Evolutionary conservation across 2,888 invertebrate species (phyloP).

Genomic region (Morinoia aosen): DNA sequence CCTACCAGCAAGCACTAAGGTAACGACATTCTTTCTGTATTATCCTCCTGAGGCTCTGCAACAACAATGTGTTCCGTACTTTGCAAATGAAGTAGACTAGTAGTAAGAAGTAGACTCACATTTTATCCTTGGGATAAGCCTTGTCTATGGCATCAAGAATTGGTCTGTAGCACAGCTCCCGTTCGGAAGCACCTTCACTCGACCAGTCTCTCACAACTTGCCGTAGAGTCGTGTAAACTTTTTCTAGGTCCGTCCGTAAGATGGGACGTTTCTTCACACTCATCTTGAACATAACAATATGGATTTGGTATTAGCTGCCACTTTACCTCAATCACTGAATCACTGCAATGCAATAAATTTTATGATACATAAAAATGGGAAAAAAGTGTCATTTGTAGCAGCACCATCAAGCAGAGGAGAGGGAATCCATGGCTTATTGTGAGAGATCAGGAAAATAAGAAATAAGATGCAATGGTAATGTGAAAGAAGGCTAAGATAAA

Average conservation of each 20-base stretch:
- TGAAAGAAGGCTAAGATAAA: too few relatives aligned
- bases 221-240: conserved; percentile 94
- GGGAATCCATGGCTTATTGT: too few relatives aligned
- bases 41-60: too few relatives aligned
- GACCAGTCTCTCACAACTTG: conserved; percentile 99
- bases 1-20: too few relatives aligned
- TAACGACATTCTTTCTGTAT: too few relatives aligned
- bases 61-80: too few relatives aligned
- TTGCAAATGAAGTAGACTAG: background rate
- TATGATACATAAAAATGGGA: background rate
- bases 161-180: conserved; percentile 89
- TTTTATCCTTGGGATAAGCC: conserved; percentile 77
- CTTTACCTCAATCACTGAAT: background rate
- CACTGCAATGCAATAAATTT: background rate
- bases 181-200: conserved; percentile 83
- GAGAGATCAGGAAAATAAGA: too few relatives aligned
- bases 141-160: conserved; percentile 86
- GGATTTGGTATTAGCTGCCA: conserved; percentile 19
- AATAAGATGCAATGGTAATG: too few relatives aligned
- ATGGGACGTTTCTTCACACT: conserved; percentile 65
- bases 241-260: conserved; percentile 77
- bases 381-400: background rate
- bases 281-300: background rate
- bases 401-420: too few relatives aligned
- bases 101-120: conserved; percentile 69